These are phyloP conservation scores for Microcebus ravelobensis DNA, from an alignment of 2,113 vertebrate species.

Conservation along the genomic window DNA sequence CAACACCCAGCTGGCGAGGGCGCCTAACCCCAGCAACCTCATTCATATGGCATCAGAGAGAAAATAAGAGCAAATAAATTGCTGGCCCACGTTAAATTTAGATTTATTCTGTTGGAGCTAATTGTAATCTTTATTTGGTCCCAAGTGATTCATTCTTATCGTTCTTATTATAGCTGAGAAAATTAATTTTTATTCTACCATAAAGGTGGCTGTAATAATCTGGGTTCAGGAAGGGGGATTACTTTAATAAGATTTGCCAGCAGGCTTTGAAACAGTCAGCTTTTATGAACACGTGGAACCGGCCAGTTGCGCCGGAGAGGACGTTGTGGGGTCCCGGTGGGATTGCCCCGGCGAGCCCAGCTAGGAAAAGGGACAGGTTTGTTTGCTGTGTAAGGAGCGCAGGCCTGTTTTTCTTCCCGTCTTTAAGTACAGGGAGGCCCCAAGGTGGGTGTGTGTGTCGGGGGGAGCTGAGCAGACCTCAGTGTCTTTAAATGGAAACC, in stretches of 20 bases:
- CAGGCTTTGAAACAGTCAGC: conserved; percentile 73
- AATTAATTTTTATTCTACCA: conserved; percentile 89
- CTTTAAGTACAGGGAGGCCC: not conserved
- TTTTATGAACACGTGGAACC: conserved; percentile 73
- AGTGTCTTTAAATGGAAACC: accelerated
- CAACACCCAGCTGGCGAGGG: conserved; percentile 60
- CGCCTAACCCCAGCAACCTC: conserved; percentile 70
- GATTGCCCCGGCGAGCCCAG: not conserved
- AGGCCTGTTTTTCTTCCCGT: accelerated
- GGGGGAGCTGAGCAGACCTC: not conserved
- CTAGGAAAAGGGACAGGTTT: not conserved
- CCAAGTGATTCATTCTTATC: conserved; percentile 86
- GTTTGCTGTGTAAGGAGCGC: not conserved
- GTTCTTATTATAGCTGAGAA: conserved; percentile 88
- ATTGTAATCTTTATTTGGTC: conserved; percentile 91
- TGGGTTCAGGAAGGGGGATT: conserved; percentile 86
- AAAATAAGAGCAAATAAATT: conserved; percentile 80
- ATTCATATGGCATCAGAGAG: conserved; percentile 59
- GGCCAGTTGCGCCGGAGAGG: conserved; percentile 67
- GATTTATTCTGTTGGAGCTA: conserved; percentile 89
- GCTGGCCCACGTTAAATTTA: conserved; percentile 84
- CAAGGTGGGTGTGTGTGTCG: too few species aligned
- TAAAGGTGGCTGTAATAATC: conserved; percentile 89
- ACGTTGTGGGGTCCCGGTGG: not conserved
- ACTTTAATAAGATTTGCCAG: conserved; percentile 88